Percentiles rank a stretch among this genome's conserved stretches.
These are phyloP conservation scores for Erebia aethiops DNA, from an alignment of 2,888 invertebrate genomes.

Conservation along the genomic window DNA sequence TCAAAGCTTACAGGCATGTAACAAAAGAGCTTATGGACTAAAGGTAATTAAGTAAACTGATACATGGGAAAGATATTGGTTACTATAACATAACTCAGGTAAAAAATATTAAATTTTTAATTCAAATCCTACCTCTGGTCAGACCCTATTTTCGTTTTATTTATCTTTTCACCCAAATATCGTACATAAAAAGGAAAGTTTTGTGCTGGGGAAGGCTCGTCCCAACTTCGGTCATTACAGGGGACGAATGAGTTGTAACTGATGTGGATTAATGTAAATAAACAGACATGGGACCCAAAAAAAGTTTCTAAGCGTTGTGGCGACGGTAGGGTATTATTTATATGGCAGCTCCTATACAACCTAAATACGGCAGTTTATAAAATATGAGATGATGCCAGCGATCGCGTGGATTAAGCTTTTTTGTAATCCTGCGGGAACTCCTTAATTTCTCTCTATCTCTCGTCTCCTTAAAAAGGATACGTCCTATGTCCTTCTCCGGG, in stretches of 20 bases:
- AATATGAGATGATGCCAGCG: too few species aligned
- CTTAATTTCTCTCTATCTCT: too few species aligned
- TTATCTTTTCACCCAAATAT: conserved; percentile 24
- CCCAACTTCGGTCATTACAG: conserved; percentile 35
- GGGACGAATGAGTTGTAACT: conserved; percentile 35
- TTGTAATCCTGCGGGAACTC: too few species aligned
- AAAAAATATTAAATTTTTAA: conserved; percentile 3
- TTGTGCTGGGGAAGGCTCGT: conserved; percentile 16
- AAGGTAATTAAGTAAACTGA: too few species aligned
- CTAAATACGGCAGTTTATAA: neutral
- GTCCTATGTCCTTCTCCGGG: too few species aligned
- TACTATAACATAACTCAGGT: too few species aligned
- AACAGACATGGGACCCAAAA: conserved; percentile 24
- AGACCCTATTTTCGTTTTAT: conserved; percentile 19
- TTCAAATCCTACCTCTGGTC: neutral
- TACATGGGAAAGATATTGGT: too few species aligned
- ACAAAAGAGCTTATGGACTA: too few species aligned
- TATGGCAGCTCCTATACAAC: too few species aligned
- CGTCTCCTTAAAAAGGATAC: too few species aligned
- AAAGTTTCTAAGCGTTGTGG: neutral
- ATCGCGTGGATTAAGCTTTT: too few species aligned
- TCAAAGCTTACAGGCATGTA: too few species aligned
- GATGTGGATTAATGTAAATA: conserved; percentile 30
- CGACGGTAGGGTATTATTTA: neutral
- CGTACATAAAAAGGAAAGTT: conserved; percentile 31